Base-by-base conservation (phyloP, 2,113 vertebrate species). In the Mus spicilegus region DNA sequence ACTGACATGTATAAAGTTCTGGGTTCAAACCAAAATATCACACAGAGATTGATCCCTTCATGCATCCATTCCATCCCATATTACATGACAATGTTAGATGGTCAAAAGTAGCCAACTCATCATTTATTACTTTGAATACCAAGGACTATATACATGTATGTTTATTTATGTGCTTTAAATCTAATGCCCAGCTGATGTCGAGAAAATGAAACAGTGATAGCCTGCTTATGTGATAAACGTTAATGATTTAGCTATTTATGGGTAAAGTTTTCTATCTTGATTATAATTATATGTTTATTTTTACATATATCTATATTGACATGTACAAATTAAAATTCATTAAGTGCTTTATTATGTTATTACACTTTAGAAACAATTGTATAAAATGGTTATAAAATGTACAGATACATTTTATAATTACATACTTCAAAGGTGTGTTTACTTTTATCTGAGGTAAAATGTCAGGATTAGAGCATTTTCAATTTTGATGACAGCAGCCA, bases 201-300 rank as follows among this genome's bases (percentile, higher is more conserved):
- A 90, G 56, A 94, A 93, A 81, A 89, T 26, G 56, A 93, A 22
- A 36, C 24, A 94, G 56, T 49, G 22, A 73, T 39, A 95, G 4
- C 89, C 19, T 89, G 33, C 87, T 96, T 80, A 84, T 30, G 76
- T 8, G 84, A 89, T 61, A 73, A 95, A 93, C 70, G 58, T 56
- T 94, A 93, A 93, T 72, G 20, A 91, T 76, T 72, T 73, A 75
- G 16, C 78, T 93, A 93, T 58, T 87, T 86, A 94, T 88, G 19
- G 26, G 91, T 20, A 78, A 42, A 42, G 42, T 20, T 78, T 94
- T 78, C 95, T 86, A 42, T 92, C 61, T 70, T 84, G n/a, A 58
- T 42, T 95, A 87, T 12, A 65, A 26, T 87, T 91, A 88, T 89
- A 84, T 88, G 39, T 61, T 65, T 96, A 56, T 63, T 54, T 87